Evolutionary conservation across 92 coral and sea anemone species (phyloP).

Genomic region (Phenganax stokvisi): DNA sequence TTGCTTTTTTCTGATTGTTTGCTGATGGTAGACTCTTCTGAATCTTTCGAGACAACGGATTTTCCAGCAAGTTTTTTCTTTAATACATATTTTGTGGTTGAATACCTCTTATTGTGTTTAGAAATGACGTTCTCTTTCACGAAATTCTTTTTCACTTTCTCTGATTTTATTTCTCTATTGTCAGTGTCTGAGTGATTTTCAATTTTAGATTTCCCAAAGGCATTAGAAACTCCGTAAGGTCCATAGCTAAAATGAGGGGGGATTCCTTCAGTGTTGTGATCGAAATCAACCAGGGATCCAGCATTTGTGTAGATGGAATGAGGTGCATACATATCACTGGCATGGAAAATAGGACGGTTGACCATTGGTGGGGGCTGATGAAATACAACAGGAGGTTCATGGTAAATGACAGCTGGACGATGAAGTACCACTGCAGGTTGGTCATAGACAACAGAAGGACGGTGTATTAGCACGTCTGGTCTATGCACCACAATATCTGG

Average conservation of each 20-base stretch:
- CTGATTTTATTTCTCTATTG: constrained; percentile 5
- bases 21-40: constrained; percentile 30
- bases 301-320: constrained; percentile 64
- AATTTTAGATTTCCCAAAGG: constrained; percentile 72
- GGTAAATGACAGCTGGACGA: constrained; percentile 79
- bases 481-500: constrained; percentile 75
- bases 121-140: not conserved
- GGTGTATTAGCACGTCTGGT: constrained; percentile 80
- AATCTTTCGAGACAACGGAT: not conserved
- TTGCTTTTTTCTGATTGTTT: constrained; percentile 14
- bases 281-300: constrained; percentile 57
- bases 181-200: constrained; percentile 3
- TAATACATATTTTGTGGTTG: not conserved
- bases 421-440: constrained; percentile 79
- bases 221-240: constrained; percentile 55
- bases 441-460: constrained; percentile 83
- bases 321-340: constrained; percentile 72
- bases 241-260: constrained; percentile 62
- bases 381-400: constrained; percentile 73
- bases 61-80: not conserved
- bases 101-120: not conserved
- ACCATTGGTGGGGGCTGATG: constrained; percentile 93
- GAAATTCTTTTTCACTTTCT: not conserved
- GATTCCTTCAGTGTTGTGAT: constrained; percentile 64
- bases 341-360: constrained; percentile 69